Evolutionary conservation across 2,888 invertebrate species (phyloP), one percentile per base, ranked within the genome.

Genomic region (Xestia rhomboidea): DNA sequence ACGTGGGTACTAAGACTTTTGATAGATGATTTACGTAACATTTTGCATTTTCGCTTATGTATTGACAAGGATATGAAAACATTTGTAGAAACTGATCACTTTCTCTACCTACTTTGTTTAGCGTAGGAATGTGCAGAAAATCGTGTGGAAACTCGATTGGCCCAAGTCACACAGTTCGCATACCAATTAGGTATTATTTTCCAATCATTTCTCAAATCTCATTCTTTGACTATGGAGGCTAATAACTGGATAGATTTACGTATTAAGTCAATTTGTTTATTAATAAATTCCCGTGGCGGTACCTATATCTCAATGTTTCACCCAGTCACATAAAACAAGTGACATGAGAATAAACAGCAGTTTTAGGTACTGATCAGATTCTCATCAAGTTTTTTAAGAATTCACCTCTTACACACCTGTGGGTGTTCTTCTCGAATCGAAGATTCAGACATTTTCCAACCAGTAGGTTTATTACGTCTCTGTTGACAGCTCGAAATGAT

Each of bases 91-190:
- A 38, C 18, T n/a, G 5, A n/a, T 18, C 8, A 46, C 30, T 68
- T 73, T 54, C 74, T 73, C 51, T 10, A 41, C 6, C 73, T 15
- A 30, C 6, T 41, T 30, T 63, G 15, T 18, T 62, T 34, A 24
- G 64, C 18, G 11, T 24, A 30, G 46, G 27, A 75, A 74, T 60
- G 21, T 74, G 18, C 46, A 24, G 11, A 46, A 75, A 75, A 46
- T 34, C 34, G 13, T 21, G 27, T 72, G n/a, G 15, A 41, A 63
- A 41, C 18, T 46, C n/a, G 38, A 41, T 64, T n/a, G 63, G 21
- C n/a, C 10, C 8, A 64, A 41, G n/a, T 10, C 64, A 64, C 64
- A 64, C 18, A 41, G n/a, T 64, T 41, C n/a, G n/a, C 15, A 41
- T 64, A 64, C 41, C 41, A 41, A 64, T 41, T 64, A 15, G 15